phyloP scores from a whole-genome alignment of 2,113 vertebrate species.

The Falcunculus frontatus region DNA sequence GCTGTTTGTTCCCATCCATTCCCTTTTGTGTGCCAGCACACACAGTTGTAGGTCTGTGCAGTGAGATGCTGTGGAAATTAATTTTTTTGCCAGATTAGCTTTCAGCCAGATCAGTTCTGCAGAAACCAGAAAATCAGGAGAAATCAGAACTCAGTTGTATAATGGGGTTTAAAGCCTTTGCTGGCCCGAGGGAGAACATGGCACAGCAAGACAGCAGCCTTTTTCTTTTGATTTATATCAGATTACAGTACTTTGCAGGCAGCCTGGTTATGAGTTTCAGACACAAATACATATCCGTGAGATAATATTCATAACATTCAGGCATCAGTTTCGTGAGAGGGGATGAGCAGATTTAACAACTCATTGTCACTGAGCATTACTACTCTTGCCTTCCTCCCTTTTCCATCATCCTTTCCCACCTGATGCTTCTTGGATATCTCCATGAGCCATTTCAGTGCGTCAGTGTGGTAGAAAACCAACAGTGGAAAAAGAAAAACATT shows the following conservation, averaged over 20 bases:
- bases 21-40: not conserved
- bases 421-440: not conserved
- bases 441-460: not conserved
- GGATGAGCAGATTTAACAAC: not conserved
- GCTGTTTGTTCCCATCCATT: conserved; percentile 32
- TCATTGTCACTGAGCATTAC: not conserved
- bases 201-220: not conserved
- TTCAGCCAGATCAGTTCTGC: conserved; percentile 37
- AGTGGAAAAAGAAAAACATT: not conserved
- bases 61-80: conserved; percentile 28
- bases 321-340: not conserved
- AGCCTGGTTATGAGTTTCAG: not conserved
- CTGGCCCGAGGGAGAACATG: not conserved
- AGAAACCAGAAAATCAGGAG: conserved; percentile 38
- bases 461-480: not conserved
- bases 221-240: not conserved
- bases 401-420: not conserved
- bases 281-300: not conserved
- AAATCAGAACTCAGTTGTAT: not conserved
- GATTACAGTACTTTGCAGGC: not conserved
- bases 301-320: not conserved
- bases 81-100: conserved; percentile 41
- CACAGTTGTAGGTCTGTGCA: conserved; percentile 25
- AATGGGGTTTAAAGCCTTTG: not conserved
- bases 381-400: not conserved